Conservation (phyloP, 2,113 vertebrate species). For the Sterrhoptilus dennistouni region DNA sequence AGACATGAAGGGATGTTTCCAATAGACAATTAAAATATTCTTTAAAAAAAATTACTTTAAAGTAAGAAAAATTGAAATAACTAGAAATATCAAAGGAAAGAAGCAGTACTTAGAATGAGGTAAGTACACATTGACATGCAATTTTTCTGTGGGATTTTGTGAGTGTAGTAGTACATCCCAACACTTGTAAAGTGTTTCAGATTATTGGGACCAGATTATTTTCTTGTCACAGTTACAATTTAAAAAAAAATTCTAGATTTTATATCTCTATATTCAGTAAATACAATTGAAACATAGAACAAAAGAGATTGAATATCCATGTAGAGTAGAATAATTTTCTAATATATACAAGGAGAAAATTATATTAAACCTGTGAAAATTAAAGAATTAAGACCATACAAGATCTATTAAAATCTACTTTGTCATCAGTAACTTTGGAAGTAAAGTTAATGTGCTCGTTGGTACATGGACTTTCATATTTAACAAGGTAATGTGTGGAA, state of each 20-base stretch:
- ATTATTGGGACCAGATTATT: neutral
- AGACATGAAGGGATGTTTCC: neutral
- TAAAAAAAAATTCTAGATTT: neutral
- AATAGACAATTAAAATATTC: neutral
- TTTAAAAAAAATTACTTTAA: neutral
- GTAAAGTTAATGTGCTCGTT: neutral
- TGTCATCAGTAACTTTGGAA: neutral
- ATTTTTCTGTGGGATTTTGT: neutral
- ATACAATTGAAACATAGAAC: neutral
- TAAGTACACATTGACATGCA: neutral
- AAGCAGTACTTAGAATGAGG: neutral
- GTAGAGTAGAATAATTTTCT: neutral
- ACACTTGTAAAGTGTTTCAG: neutral
- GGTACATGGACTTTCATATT: neutral
- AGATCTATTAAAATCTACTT: neutral
- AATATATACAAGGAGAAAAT: neutral
- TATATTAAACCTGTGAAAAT: neutral
- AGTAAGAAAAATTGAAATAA: neutral
- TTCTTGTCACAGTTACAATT: neutral
- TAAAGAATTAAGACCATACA: neutral
- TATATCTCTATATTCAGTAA: neutral
- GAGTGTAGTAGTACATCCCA: neutral
- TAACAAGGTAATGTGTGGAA: neutral
- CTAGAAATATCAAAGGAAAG: neutral
- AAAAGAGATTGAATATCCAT: neutral